Base-by-base conservation (phyloP, 2,888 invertebrate genomes). In the Chymomyza fuscimana region DNA sequence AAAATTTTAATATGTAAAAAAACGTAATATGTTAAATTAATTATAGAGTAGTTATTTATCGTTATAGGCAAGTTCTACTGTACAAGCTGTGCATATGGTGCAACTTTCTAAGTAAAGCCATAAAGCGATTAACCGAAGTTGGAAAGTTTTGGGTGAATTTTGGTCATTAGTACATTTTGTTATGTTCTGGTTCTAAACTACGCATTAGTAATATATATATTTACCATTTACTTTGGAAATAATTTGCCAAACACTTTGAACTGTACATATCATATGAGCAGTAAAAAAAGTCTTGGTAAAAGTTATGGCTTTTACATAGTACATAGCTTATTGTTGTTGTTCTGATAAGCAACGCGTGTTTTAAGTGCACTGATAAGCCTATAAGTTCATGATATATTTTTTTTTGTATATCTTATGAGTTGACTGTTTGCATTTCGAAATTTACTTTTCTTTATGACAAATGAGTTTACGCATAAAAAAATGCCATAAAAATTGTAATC, bases 391-490 rank as follows among this genome's bases (percentile, higher is more conserved):
- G 19, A 19, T 19, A 19, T 58, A 58, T 69, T 74, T 58, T 29
- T 54, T n/a, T 70, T 60, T 62, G 50, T 12, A 56, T 61, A 46
- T 69, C 68, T 78, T 78, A 67, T 70, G 72, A 64, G 58, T 65
- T 77, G 72, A 46, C 73, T 32, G 46, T 29, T 40, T 40, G 63
- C 72, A 80, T 82, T 78, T 84, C 58, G 78, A 80, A 82, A 87
- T 73, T 70, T 29, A 68, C 67, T 70, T 75, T 73, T 74, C 59
- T 63, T 52, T 65, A 77, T 80, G 86, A 82, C 82, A 80, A 83
- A 87, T 82, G 87, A 69, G 75, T 70, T 79, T 58, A 70, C 62
- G 75, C 58, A 72, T 56, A 73, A 59, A 61, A 5, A 69, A 76
- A 19, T 52, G n/a, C 54, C 58, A 9, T 25, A 58, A 72, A 73